A percentile compares a stretch with the other conserved stretches of the same genome.
Conservation (phyloP, 2,888 invertebrate genomes). For the Trissonchulus sp. region DNA sequence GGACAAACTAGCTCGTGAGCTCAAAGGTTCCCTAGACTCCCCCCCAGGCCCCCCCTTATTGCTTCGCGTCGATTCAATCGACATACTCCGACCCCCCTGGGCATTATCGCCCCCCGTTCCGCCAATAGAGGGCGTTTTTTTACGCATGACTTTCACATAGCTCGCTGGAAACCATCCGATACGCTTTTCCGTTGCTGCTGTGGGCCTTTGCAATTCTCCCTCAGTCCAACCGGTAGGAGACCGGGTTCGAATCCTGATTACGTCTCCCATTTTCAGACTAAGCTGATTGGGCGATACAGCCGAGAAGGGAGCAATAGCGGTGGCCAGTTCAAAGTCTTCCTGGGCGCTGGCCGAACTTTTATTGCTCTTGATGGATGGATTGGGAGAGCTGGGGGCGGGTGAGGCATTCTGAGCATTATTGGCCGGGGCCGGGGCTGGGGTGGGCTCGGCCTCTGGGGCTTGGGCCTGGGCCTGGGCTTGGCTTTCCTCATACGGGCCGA, state of each 20-base stretch:
- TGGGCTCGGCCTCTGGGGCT: too few relatives aligned
- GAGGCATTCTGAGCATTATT: neutral
- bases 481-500: slow-evolving; percentile 39
- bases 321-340: slow-evolving; percentile 68
- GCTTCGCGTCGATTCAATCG: neutral
- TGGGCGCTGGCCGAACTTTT: neutral
- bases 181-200: slow-evolving; percentile 71
- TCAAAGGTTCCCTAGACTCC: too few relatives aligned
- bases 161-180: slow-evolving; percentile 99
- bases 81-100: neutral
- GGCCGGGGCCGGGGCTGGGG: neutral
- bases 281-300: slow-evolving; percentile 85
- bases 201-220: slow-evolving; percentile 73
- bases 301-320: slow-evolving; percentile 84
- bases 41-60: neutral
- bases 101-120: neutral
- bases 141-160: slow-evolving; percentile 69
- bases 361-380: neutral
- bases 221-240: slow-evolving; percentile 99
- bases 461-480: neutral
- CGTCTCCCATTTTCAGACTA: slow-evolving; percentile 77
- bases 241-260: slow-evolving; percentile 91
- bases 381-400: neutral
- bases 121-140: neutral
- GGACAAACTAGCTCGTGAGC: neutral